Base-by-base conservation (phyloP, 2,888 invertebrate species). In the Chrysomela aeneicollis region DNA sequence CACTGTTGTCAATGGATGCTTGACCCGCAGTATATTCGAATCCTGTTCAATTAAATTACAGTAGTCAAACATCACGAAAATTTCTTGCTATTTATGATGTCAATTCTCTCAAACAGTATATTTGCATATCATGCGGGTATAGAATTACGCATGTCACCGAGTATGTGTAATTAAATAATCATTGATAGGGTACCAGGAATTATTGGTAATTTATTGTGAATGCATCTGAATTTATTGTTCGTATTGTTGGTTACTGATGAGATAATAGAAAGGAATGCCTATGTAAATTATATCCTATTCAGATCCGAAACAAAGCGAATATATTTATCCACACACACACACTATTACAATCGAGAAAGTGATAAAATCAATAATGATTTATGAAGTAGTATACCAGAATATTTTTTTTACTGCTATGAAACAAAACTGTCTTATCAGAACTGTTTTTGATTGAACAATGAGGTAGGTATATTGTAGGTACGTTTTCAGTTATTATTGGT, bases 111-210 rank as follows among this genome's bases (percentile, higher is more conserved):
- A 19, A 55, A 55, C 55, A 15, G 3, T 18, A 15, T 22, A 57
- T 57, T 57, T 57, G 57, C 57, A 57, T 57, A 46, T 26, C 19
- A 70, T 68, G 64, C 71, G 69, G 73, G 73, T 70, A n/a, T n/a
- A 72, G 67, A 72, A 72, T 72, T 71, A 71, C 64, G 60, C 59
- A 64, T 60, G 66, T 59, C 60, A 67, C 62, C 61, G 61, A 52
- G 49, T 35, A 53, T 63, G 54, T 64, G 63, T 71, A 70, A 71
- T 70, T 69, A 68, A 70, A 72, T 69, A 70, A 72, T 70, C 64
- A 66, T 62, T 59, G 60, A 64, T 63, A 60, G 53, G 53, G 46
- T 64, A 70, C 69, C 63, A 65, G 65, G 66, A 69, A 69, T 67
- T 69, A 61, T 58, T 58, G 42, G 42, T 60, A 49, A 64, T 70